Conservation (phyloP, 2,113 vertebrate species). For the Vidua macroura region DNA sequence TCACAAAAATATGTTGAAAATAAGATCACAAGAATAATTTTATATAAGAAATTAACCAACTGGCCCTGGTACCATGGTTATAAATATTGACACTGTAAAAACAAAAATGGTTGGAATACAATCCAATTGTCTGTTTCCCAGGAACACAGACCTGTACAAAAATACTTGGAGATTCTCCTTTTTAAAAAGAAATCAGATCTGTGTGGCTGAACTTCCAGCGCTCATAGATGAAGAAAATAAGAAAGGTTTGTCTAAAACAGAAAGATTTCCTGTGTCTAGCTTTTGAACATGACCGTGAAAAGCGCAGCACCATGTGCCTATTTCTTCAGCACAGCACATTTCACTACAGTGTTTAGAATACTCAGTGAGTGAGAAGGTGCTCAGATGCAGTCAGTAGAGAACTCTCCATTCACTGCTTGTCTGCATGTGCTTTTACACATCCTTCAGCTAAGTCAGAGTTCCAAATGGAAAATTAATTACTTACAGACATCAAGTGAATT, state of each 20-base stretch:
- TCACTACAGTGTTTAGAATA: background rate
- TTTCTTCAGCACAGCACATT: background rate
- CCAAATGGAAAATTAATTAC: slow-evolving; percentile 43
- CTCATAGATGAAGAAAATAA: background rate
- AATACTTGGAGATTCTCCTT: background rate
- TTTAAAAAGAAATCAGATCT: background rate
- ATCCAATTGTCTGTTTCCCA: background rate
- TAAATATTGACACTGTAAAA: background rate
- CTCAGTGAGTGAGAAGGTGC: background rate
- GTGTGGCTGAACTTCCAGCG: background rate
- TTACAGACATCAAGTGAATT: slow-evolving; percentile 46
- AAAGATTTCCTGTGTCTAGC: background rate
- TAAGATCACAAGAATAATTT: background rate
- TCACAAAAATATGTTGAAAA: background rate
- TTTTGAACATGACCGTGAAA: background rate
- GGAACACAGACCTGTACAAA: background rate
- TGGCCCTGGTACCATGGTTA: background rate
- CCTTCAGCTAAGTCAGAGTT: slow-evolving; percentile 15
- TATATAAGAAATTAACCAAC: background rate
- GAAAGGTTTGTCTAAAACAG: background rate
- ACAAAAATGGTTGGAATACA: background rate
- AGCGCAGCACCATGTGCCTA: background rate
- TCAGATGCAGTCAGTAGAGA: background rate
- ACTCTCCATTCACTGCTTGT: background rate
- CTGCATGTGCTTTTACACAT: background rate